Evolutionary conservation across 2,888 invertebrate genomes (phyloP), one percentile per base, ranked within the genome.

Genomic region (Choreutis nemorana): DNA sequence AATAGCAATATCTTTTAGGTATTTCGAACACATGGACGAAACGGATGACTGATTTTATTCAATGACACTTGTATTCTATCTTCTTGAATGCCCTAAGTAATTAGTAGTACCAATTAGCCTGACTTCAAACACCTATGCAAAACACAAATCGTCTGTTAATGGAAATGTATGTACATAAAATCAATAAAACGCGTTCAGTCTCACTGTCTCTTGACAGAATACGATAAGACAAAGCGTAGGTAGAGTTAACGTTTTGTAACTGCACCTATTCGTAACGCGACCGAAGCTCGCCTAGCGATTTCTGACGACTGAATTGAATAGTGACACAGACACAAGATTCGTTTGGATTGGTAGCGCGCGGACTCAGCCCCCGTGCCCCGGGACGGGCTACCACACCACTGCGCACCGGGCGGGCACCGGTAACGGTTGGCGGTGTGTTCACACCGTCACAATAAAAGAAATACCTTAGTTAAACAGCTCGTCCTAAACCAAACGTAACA

Each of bases 11-110:
- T 46, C 48, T 51, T 51, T 42, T 48, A n/a, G n/a, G n/a, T n/a
- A 42, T 39, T 39, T 47, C 39, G 45, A 55, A 54, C 50, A 56
- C 60, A 54, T 56, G 56, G 55, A 65, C 49, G 55, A 60, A 57
- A 65, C 56, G 60, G 56, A 56, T 62, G 61, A 65, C 55, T 60
- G 59, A 56, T 61, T 51, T 51, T 54, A 50, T 53, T 42, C 61
- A 65, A 64, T 65, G 61, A 62, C 61, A 64, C 56, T 55, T 47
- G 45, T 55, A 50, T 55, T 61, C 45, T 47, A 51, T 62, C 45
- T 47, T 42, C 44, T 45, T 39, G 43, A 47, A 50, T n/a, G n/a
- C n/a, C n/a, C n/a, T n/a, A n/a, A n/a, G n/a, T n/a, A n/a, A 24
- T 4, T 11, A 10, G 41, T 45, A 57, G 51, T 55, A 54, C 49